phyloP scores from a whole-genome alignment of 2,888 invertebrate genomes.

The Leptinotarsa peninsularis region DNA sequence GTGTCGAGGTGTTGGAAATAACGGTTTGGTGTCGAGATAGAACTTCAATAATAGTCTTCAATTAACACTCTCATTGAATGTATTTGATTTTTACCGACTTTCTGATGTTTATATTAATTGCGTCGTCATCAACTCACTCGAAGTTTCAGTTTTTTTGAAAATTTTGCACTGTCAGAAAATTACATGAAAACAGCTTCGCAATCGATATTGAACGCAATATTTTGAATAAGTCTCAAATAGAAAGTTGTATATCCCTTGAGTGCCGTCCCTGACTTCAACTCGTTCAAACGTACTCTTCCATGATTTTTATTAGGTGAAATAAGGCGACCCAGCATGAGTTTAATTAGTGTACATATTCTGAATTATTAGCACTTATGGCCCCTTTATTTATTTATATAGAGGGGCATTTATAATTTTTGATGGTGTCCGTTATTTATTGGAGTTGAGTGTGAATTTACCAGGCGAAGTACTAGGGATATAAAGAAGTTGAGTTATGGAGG shows the following conservation, averaged over 20 bases:
- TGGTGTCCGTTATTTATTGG: constrained; percentile 37
- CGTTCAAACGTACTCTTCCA: constrained; percentile 33
- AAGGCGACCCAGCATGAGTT: constrained; percentile 46
- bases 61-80: no score
- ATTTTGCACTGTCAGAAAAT: no score
- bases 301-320: constrained; percentile 43
- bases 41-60: no score
- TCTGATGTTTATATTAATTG: no score
- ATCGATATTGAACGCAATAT: no score
- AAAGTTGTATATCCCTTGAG: background rate
- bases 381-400: constrained; percentile 31
- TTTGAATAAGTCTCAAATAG: background rate
- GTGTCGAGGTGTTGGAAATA: no score
- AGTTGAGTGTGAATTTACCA: constrained; percentile 22
- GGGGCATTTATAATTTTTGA: constrained; percentile 38
- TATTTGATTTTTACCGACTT: no score
- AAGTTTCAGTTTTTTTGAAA: no score
- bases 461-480: constrained; percentile 22
- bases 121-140: no score
- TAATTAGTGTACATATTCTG: constrained; percentile 49
- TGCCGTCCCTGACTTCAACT: background rate
- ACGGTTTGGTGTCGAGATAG: no score
- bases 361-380: constrained; percentile 47
- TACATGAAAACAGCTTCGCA: no score
- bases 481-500: constrained; percentile 26